Conservation (phyloP, 2,888 invertebrate genomes). For the Hydroisotoma schaefferi region DNA sequence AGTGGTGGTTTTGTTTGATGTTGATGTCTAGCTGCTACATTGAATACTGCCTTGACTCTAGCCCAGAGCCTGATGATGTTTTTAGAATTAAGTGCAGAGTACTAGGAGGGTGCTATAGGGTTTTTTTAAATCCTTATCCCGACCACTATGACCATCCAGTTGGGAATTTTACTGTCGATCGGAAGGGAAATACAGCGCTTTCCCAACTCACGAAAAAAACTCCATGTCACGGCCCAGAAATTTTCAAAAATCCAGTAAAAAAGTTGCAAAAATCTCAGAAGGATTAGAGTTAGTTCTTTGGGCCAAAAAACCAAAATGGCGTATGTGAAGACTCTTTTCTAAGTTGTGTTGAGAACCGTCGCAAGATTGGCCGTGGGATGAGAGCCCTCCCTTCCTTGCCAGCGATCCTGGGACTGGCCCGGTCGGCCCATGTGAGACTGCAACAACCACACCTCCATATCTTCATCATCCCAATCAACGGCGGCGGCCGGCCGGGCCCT, state of each 20-base stretch:
- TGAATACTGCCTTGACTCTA: no score
- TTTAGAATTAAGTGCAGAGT: no score
- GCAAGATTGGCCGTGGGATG: slow-evolving; percentile 27
- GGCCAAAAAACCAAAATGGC: slow-evolving; percentile 49
- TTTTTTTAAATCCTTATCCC: no score
- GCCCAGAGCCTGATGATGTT: no score
- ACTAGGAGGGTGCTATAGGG: no score
- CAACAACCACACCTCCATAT: slow-evolving; percentile 5
- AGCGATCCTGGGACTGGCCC: neutral
- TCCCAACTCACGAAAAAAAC: neutral
- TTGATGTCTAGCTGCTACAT: no score
- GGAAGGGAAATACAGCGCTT: no score
- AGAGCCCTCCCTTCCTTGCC: slow-evolving; percentile 34
- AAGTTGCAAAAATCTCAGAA: slow-evolving; percentile 14
- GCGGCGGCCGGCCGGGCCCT: neutral
- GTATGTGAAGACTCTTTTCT: slow-evolving; percentile 38
- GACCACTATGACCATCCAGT: no score
- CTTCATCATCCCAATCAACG: neutral
- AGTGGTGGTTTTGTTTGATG: no score
- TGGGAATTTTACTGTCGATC: no score
- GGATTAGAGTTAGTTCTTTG: slow-evolving; percentile 42
- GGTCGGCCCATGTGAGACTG: neutral
- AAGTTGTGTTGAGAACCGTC: slow-evolving; percentile 19
- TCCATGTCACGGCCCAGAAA: slow-evolving; percentile 8
- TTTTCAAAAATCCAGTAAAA: slow-evolving; percentile 7